These are phyloP conservation scores for Timandra comae DNA, from an alignment of 2,888 invertebrate species.

Conservation along the genomic window DNA sequence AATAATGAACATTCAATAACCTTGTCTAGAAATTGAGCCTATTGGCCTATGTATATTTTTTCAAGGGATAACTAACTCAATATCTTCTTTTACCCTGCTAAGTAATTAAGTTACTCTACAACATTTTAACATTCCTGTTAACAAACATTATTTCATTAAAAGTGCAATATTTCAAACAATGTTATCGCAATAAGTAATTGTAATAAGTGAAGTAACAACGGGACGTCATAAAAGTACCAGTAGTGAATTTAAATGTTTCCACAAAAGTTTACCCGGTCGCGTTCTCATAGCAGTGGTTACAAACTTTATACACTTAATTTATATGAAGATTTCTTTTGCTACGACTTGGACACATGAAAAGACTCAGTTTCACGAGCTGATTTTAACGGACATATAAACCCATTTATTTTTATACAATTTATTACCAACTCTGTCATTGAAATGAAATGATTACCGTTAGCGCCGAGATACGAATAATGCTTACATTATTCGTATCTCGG, in stretches of 20 bases:
- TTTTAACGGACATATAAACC: background rate
- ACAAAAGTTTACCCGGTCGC: slow-evolving; percentile 39
- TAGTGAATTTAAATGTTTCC: slow-evolving; percentile 43
- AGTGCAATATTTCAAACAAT: slow-evolving; percentile 16
- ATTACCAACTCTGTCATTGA: no score
- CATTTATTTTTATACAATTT: background rate
- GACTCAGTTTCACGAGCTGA: slow-evolving; percentile 11
- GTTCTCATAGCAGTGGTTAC: slow-evolving; percentile 36
- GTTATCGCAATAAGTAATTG: slow-evolving; percentile 19
- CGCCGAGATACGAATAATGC: no score
- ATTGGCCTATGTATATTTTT: no score
- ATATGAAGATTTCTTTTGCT: slow-evolving; percentile 57
- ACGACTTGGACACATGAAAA: slow-evolving; percentile 15
- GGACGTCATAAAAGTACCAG: slow-evolving; percentile 29
- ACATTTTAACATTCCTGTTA: no score
- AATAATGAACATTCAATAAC: no score
- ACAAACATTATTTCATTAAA: no score
- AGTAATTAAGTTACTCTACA: no score
- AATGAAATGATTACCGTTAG: no score
- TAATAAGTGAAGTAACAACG: slow-evolving; percentile 26
- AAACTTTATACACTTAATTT: slow-evolving; percentile 56
- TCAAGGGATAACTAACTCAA: no score
- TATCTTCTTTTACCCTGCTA: no score
- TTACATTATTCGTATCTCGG: no score
- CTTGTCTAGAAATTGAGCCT: no score